Base-by-base conservation (phyloP, 2,113 vertebrate species). In the Cryptotis parvus region DNA sequence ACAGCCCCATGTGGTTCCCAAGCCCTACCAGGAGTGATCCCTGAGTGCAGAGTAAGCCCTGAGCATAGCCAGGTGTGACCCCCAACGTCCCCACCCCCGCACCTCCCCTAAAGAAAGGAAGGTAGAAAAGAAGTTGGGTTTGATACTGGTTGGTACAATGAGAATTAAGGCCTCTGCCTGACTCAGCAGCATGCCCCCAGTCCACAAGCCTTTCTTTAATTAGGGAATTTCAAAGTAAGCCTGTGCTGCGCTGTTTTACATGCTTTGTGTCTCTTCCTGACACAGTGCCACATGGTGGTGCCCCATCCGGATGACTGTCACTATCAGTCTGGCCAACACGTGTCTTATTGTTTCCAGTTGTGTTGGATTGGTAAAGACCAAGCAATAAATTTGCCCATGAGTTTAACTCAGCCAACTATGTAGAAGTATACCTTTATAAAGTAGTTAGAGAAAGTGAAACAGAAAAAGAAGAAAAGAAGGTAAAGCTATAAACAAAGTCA, bases 301-400 rank as follows among this genome's bases (percentile, higher is more conserved):
- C 45, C 65, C 29, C 49, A 81, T 37, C 6, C 79, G 66, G 66
- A 58, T 29, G 37, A 75, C 75, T 80, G 58, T 89, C 77, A 33
- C 73, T 55, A 31, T 75, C 72, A 35, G 39, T 63, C 58, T 61
- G 43, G 45, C 76, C 72, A 35, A 31, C 10, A 4, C 5, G 31
- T 61, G 55, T 4, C 81, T 49, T 52, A 24, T 89, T 86, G 76
- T 76, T 83, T 77, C 41, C 5, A 33, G 14, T 58, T 58, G 15
- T 79, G 27, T 84, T 89, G 91, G 87, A 41, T 66, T 84, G 66
- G 55, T 52, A 58, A 69, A 66, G 77, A 77, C n/a, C 80, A 26
- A 93, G 69, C 74, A 45, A 80, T 29, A 49, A 26, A n/a, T 86
- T 35, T 87, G 33, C 27, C n/a, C n/a, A 0, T 18, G 58, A 83